A percentile compares a stretch with the other conserved stretches of the same genome.
These are phyloP conservation scores for Drosophila pectinifera DNA, from an alignment of 1,140 invertebrate species.

Conservation along the genomic window DNA sequence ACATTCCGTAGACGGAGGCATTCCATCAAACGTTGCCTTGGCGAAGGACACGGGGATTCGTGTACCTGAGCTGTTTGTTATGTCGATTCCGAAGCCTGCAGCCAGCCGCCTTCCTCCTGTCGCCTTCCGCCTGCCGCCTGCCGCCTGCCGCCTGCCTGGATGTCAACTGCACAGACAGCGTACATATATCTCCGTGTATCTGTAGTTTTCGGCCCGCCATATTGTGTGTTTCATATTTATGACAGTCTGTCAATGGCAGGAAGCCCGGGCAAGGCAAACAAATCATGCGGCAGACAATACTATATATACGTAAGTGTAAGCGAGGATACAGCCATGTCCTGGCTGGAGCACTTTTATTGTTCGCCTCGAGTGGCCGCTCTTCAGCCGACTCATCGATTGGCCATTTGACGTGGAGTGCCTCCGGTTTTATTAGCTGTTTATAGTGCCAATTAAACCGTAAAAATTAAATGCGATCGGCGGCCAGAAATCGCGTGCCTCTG, in stretches of 20 bases:
- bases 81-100: constrained; percentile 54
- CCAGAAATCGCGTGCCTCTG: constrained; percentile 41
- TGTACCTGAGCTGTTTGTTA: constrained; percentile 66
- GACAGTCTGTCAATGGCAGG: constrained; percentile 77
- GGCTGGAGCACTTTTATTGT: constrained; percentile 71
- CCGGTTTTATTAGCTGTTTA: constrained; percentile 55
- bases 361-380: constrained; percentile 61
- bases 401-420: constrained; percentile 39
- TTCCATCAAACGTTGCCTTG: constrained; percentile 74
- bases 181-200: constrained; percentile 22
- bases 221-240: constrained; percentile 73
- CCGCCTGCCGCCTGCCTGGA: constrained; percentile 1
- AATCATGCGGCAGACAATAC: constrained; percentile 46
- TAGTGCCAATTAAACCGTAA: constrained; percentile 71
- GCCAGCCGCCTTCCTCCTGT: too few relatives aligned
- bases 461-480: constrained; percentile 27
- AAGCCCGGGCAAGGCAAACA: constrained; percentile 41
- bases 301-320: constrained; percentile 3
- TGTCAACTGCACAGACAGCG: constrained; percentile 29
- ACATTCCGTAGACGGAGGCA: constrained; percentile 38
- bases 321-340: constrained; percentile 48
- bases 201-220: constrained; percentile 63
- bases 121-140: background rate
- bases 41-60: constrained; percentile 44
- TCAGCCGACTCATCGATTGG: constrained; percentile 72